Base-by-base conservation (phyloP, 2,113 vertebrate genomes). In the Psophia crepitans region DNA sequence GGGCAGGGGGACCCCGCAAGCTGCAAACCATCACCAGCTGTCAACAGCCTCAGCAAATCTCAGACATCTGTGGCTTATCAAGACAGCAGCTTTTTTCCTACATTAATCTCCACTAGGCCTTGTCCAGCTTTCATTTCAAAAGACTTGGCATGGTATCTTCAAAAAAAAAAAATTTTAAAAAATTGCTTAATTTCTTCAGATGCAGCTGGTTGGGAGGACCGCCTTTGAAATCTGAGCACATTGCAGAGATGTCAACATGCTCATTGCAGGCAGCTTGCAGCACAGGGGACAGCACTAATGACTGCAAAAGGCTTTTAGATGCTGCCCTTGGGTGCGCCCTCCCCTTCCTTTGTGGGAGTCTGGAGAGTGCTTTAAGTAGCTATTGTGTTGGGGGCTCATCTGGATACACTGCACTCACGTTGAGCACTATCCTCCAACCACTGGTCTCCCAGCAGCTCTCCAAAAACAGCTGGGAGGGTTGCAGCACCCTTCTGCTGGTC, bases 31-130 rank as follows among this genome's bases (percentile, higher is more conserved):
- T 99, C 98, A 98, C 12, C 11, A 97, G 96, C 98, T 99, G 98
- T 99, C 99, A 98, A 83, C 97, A 96, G 86, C 88, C 89, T 95
- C 90, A 65, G 84, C 77, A 96, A 98, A 97, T 98, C 98, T 98
- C 97, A 96, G 97, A 98, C 99, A 99, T 98, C 98, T 99, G 99
- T 96, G 98, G 92, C 96, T 96, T 98, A 98, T 99, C 99, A 98
- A 98, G 98, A 96, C 89, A 97, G 96, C 87, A 84, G 90, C 97
- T 96, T 95, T 98, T 87, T 97, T 94, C 96, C 97, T 96, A 56
- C 94, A 97, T 97, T 98, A 98, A 98, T 98, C 98, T 98, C 97
- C 68, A 86, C 98, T 97, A 97, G 98, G 96, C 97, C 96, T 95
- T 96, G 78, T 96, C 86, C 94, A 87, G 98, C 98, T 98, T 99